Base-by-base conservation (phyloP, 2,888 invertebrate species). In the Teleogryllus oceanicus region DNA sequence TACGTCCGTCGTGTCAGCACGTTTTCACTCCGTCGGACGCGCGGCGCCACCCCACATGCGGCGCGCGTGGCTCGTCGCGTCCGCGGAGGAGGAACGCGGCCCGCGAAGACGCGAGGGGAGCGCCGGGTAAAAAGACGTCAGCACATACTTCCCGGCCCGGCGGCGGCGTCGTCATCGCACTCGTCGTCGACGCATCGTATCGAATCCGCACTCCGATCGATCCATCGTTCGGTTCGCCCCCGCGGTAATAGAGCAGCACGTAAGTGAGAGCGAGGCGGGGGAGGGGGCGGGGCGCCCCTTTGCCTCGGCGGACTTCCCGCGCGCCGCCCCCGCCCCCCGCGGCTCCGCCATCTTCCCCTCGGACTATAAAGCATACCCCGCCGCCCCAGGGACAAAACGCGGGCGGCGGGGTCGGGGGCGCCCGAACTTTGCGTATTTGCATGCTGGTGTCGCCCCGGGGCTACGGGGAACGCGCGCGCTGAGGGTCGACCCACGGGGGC, bases 241-340 rank as follows among this genome's bases (percentile, higher is more conserved):
- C 62, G 62, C 62, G 62, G 62, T 62, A 62, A 62, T 62, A 62
- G 62, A 62, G 62, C 62, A 62, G n/a, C 13, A n/a, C 62, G 62
- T n/a, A 18, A 13, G 62, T 62, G 62, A 62, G 62, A 62, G 62
- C 13, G 62, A 1, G 62, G 13, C n/a, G 13, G 8, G n/a, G 12
- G 51, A 51, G 2, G 62, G 62, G 16, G 62, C 62, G 62, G 16
- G 16, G 62, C 62, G 62, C 62, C n/a, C 62, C 16, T 62, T 62
- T 18, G 16, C 62, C 8, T 62, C 62, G n/a, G 62, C 16, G 16
- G n/a, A 13, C 62, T 62, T n/a, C 16, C n/a, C 62, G 16, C 62
- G 4, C 62, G 62, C 2, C 18, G 18, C 8, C 62, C 13, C 62
- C n/a, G 5, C 16, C 62, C n/a, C 62, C 4, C 62, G 62, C 62